Base-by-base conservation (phyloP, 92 coral and sea anemone species). In the Porites lobata region DNA sequence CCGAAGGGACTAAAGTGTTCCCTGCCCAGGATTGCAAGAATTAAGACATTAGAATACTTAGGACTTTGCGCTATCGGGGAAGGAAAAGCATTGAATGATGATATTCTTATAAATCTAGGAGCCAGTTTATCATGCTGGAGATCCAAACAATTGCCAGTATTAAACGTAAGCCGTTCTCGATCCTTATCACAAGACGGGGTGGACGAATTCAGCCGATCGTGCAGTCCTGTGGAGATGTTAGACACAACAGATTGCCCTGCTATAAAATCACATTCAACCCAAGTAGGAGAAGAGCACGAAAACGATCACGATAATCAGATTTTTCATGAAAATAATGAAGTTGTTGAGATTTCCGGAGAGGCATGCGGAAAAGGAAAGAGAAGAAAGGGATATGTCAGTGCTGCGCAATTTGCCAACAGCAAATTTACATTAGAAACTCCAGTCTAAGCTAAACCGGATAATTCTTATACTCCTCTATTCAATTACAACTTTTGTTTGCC, bases 11-110 rank as follows among this genome's bases (percentile, higher is more conserved):
- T 94, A 4, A 72, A 80, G 7, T 17, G 29, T 9, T 53, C 87
- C 19, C 73, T 94, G 68, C 82, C 93, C 7, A 84, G 65, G 11
- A 75, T 94, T 38, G 90, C 97, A 68, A 79, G 75, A 62, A 90
- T 94, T 78, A 53, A 85, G 47, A 69, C 66, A 14, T 78, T 94
- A 63, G 90, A 93, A 32, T 94, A 94, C 75, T 83, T 94, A 9
- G 97, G 97, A 8, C 56, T 94, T 32, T 94, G 97, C 67, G 85
- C 86, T 17, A 82, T 92, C 8, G 98, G 98, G 24, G 86, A 90
- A 14, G 98, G 88, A 19, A 87, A 78, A 69, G 94, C 95, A 9
- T 19, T 94, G 73, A 78, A 91, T 32, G 95, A 94, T 56, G 26
- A 61, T 32, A 85, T 83, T 65, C 84, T 94, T 15, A 14, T 72